Evolutionary conservation across 2,797 vertebrate species (phyloP).

Genomic region (Scleropages formosus): DNA sequence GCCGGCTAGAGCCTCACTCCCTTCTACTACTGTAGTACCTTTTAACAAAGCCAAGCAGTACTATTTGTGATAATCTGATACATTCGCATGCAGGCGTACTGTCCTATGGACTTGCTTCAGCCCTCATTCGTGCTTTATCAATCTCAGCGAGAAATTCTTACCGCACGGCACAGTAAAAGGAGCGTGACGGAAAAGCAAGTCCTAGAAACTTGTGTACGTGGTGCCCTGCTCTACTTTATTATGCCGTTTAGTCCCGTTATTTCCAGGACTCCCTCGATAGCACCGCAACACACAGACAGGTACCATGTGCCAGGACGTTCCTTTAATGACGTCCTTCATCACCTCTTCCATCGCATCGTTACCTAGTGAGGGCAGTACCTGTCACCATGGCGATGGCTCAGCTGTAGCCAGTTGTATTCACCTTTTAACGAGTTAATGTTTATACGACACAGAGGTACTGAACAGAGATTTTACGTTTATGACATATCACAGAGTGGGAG

Average conservation of each 20-base stretch:
- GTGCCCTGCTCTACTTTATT: slow-evolving; percentile 27
- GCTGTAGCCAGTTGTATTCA: slow-evolving; percentile 34
- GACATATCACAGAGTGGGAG: background rate
- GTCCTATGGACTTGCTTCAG: background rate
- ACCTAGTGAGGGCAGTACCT: background rate
- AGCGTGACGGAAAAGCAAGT: background rate
- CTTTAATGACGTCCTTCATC: slow-evolving; percentile 61
- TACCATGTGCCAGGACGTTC: slow-evolving; percentile 69
- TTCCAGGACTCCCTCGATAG: slow-evolving; percentile 40
- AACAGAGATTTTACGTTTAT: background rate
- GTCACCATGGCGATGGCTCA: slow-evolving; percentile 14
- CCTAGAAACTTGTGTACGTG: background rate
- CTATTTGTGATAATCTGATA: too few relatives aligned
- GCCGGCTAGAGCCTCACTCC: too few relatives aligned
- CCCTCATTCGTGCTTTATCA: background rate
- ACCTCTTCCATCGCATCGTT: slow-evolving; percentile 24
- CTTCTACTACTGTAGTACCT: too few relatives aligned
- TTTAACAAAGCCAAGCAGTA: too few relatives aligned
- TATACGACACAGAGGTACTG: background rate
- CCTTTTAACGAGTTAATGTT: slow-evolving; percentile 28
- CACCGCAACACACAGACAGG: slow-evolving; percentile 2
- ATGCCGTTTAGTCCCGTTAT: slow-evolving; percentile 44
- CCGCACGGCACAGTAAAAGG: background rate
- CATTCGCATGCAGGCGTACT: too few relatives aligned
- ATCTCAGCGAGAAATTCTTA: slow-evolving; percentile 29